These are phyloP conservation scores for Aphrocallistes beatrix DNA, from an alignment of 37 sponge, comb jelly and placozoan genomes.

Conservation along the genomic window DNA sequence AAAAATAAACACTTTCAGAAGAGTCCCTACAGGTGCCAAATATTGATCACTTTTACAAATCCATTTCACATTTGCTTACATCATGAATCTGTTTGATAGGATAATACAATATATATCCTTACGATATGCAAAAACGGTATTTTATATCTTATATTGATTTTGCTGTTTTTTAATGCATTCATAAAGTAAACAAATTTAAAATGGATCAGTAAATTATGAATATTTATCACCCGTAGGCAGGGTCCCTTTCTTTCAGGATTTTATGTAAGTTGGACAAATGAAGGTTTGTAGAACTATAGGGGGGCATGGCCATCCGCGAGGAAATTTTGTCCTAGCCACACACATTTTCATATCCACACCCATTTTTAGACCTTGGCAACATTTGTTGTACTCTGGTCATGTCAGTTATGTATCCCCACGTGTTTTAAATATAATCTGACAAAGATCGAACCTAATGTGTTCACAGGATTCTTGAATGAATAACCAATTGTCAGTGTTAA, in stretches of 20 bases:
- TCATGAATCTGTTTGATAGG: too few relatives aligned
- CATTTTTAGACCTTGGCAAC: neutral
- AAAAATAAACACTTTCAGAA: too few relatives aligned
- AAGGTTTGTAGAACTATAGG: neutral
- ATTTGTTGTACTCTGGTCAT: neutral
- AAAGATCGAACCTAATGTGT: neutral
- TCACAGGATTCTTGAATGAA: neutral
- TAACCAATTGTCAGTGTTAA: neutral
- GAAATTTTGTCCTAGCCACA: neutral
- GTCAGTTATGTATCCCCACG: neutral
- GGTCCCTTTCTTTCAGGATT: neutral
- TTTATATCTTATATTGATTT: too few relatives aligned
- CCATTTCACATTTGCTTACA: too few relatives aligned
- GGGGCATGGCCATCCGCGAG: neutral
- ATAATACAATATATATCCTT: too few relatives aligned
- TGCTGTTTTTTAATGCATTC: too few relatives aligned
- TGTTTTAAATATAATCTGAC: neutral
- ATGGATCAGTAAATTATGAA: too few relatives aligned
- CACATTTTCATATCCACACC: neutral
- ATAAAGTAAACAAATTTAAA: too few relatives aligned
- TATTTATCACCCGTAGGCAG: too few relatives aligned
- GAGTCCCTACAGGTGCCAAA: too few relatives aligned
- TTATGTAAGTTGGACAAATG: neutral
- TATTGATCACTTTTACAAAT: too few relatives aligned
- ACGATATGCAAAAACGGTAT: too few relatives aligned